Evolutionary conservation across 2,113 vertebrate genomes (phyloP), one percentile per base, ranked within the genome.

Genomic region (Melanotaenia duboulayi): DNA sequence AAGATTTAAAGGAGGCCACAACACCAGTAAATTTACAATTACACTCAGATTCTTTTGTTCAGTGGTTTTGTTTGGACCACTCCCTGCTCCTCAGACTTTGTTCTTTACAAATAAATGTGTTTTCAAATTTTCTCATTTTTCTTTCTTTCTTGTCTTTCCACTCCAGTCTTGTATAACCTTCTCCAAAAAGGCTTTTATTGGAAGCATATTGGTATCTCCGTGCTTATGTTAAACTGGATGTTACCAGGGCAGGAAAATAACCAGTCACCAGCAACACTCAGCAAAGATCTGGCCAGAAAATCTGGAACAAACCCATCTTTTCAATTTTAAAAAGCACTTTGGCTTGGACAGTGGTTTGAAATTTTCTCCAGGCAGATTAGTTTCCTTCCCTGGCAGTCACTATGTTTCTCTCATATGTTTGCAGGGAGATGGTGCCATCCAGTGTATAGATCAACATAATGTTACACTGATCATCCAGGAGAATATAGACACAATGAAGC

Each of bases 381-480:
- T 69, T 79, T 83, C 59, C 79, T 58, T 66, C 57, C 65, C 73
- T 86, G 58, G 51, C 7, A 37, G 65, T 70, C 69, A 32, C 64
- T 69, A 54, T 71, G 72, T 35, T 74, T 70, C 48, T 54, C 46
- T 50, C 40, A 11, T 71, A 24, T 58, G 42, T 83, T 78, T 86
- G 40, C 50, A 67, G 78, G 78, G 78, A 78, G 64, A 60, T 81
- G 66, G 66, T 83, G 78, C 79, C 85, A 85, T 70, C 81, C 57
- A 82, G 71, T 78, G 87, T 65, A 50, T 70, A 52, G 65, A 44
- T 32, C 39, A 16, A 23, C 14, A 44, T 28, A 23, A 39, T 70
- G 51, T 74, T 74, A 51, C 46, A 64, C 73, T 61, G 23, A 78
- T 64, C 35, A 59, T 50, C 25, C 35, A 74, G 51, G 42, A 65